These are phyloP conservation scores for Rhabdornis inornatus DNA, from an alignment of 2,113 vertebrate species.

Conservation along the genomic window DNA sequence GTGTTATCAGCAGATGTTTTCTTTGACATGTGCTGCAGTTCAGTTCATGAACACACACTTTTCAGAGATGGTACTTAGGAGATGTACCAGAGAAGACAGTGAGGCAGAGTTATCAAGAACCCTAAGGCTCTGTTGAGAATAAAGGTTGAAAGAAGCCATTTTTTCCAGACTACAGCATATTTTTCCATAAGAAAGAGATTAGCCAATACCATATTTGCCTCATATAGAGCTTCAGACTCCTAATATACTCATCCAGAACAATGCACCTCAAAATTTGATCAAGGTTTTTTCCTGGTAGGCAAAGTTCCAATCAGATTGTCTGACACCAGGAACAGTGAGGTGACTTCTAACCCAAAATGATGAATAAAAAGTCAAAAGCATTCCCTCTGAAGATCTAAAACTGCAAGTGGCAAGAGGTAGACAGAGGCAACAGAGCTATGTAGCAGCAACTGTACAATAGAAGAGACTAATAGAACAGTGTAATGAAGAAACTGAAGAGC, in stretches of 20 bases:
- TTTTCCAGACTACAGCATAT: background rate
- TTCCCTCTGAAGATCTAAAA: constrained; percentile 32
- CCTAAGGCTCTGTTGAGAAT: background rate
- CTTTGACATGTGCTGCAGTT: background rate
- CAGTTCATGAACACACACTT: background rate
- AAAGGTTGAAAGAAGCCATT: background rate
- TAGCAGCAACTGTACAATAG: background rate
- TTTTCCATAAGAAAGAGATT: background rate
- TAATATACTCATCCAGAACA: background rate
- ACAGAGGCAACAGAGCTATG: background rate
- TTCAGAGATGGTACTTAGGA: background rate
- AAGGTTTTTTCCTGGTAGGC: background rate
- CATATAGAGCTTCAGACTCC: background rate
- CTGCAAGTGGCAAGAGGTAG: background rate
- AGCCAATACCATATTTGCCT: background rate
- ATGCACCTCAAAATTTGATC: background rate
- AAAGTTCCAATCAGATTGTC: background rate
- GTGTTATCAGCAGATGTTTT: background rate
- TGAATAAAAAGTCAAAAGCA: background rate
- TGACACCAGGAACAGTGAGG: background rate
- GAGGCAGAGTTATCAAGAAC: background rate
- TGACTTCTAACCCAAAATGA: background rate
- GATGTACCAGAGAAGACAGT: background rate
- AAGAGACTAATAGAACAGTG: background rate
- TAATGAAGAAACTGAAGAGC: background rate